Evolutionary conservation across 2,888 invertebrate genomes (phyloP).

Genomic region (Temnothorax unifasciatus): DNA sequence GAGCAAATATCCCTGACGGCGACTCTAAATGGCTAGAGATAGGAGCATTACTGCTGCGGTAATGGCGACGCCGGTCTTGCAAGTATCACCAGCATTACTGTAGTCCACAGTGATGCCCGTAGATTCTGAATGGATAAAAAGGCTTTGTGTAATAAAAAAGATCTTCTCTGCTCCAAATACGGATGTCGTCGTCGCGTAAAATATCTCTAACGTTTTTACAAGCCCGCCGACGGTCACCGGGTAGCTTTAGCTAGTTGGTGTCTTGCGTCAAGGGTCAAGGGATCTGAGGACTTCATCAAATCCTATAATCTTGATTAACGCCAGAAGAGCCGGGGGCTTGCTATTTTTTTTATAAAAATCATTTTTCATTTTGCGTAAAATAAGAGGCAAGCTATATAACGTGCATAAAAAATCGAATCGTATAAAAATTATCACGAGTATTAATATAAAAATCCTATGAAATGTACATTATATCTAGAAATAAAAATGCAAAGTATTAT

Average conservation of each 20-base stretch:
- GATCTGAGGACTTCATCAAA: conserved; percentile 66
- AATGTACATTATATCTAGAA: background rate
- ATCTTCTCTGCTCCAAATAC: conserved; percentile 36
- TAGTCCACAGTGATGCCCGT: conserved; percentile 81
- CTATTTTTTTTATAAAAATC: conserved; percentile 20
- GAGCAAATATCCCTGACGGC: conserved; percentile 66
- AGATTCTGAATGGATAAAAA: conserved; percentile 85
- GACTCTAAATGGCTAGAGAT: conserved; percentile 79
- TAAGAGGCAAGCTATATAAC: background rate
- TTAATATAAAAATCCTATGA: background rate
- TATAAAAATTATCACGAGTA: background rate
- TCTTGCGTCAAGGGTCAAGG: conserved; percentile 69
- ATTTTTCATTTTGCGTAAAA: conserved; percentile 3
- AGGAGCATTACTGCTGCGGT: conserved; percentile 83
- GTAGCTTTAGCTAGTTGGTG: conserved; percentile 59
- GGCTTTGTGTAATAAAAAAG: conserved; percentile 78
- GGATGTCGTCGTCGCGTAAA: conserved; percentile 62
- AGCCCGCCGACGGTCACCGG: conserved; percentile 61
- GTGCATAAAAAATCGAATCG: background rate
- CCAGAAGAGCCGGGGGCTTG: conserved; percentile 23
- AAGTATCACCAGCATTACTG: conserved; percentile 82
- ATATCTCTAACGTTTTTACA: conserved; percentile 61
- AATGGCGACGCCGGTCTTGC: conserved; percentile 84
- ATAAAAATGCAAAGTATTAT: background rate
- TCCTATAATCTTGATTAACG: conserved; percentile 47